These are phyloP conservation scores for Syrmaticus mikado DNA, from an alignment of 2,113 vertebrate species.

Conservation along the genomic window DNA sequence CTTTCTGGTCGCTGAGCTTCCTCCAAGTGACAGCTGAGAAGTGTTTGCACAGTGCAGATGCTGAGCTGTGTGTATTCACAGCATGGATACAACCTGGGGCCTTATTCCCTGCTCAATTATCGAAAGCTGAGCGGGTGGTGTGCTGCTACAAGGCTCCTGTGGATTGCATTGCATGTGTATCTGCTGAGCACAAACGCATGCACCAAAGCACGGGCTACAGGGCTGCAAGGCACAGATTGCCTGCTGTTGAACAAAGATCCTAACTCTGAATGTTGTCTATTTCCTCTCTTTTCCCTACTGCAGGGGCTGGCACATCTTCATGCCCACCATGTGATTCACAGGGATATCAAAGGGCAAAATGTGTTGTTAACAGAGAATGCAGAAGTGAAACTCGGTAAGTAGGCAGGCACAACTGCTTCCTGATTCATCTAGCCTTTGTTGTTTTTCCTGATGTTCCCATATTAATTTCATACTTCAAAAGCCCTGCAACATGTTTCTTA, in stretches of 20 bases:
- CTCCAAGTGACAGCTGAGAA: background rate
- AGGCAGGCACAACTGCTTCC: background rate
- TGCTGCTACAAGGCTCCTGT: background rate
- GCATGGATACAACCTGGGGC: background rate
- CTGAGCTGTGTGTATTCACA: background rate
- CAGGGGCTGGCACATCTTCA: constrained; percentile 97
- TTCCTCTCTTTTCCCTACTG: background rate
- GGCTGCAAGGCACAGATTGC: background rate
- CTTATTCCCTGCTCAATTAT: background rate
- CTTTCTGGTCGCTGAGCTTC: background rate
- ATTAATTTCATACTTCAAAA: background rate
- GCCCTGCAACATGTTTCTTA: background rate
- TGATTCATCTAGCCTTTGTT: background rate
- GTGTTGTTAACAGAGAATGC: constrained; percentile 98
- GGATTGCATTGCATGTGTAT: background rate
- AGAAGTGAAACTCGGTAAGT: constrained; percentile 96
- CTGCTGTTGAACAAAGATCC: background rate
- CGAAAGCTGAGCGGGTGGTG: background rate
- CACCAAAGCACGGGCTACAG: background rate
- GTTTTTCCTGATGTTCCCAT: background rate
- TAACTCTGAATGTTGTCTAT: background rate
- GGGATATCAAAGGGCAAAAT: constrained; percentile 98
- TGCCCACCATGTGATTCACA: constrained; percentile 96
- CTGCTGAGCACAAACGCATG: background rate
- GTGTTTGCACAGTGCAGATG: background rate